Evolutionary conservation across 2,888 invertebrate species (phyloP), one percentile per base, ranked within the genome.

Genomic region (Cryptus armator): DNA sequence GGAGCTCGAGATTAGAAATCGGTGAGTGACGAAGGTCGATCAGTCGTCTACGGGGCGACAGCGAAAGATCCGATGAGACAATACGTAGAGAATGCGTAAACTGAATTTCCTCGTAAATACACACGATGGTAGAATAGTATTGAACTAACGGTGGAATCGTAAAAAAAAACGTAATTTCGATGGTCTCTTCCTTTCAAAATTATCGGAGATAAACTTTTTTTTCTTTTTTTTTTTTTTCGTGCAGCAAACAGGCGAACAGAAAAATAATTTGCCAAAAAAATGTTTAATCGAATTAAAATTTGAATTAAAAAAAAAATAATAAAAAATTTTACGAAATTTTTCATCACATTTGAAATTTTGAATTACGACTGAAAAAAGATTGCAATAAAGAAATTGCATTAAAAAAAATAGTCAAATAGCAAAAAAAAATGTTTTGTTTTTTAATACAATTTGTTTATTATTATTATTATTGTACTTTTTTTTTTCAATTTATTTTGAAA

Each of bases 1-100:
- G 66, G 66, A 48, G 53, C 12, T 72, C 66, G 53, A 51, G 66
- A 67, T 64, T 74, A 72, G 56, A 74, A 56, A 78, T 67, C 68
- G 32, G 19, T 24, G 59, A 66, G 9, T 67, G 62, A 70, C 59
- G 62, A 79, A 83, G 67, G 44, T 68, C 74, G 67, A 74, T 51
- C 51, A 67, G 74, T 48, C 44, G 19, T 74, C 56, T 3, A 70
- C 51, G 32, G 24, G 62, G 66, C 19, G 62, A 70, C 32, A 16
- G 43, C 14, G 72, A 77, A n/a, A 74, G 56, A 12, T 9, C 62
- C 9, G 14, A 48, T 74, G 16, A 44, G 46, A 32, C 9, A 32
- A 64, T 37, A 48, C 14, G 3, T 24, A 24, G 24, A 10, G n/a
- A 19, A 76, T 9, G 16, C 53, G 6, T 16, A 16, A 19, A 44